phyloP scores from a whole-genome alignment of 2,797 vertebrate species.

The Pelodytes ibericus region DNA sequence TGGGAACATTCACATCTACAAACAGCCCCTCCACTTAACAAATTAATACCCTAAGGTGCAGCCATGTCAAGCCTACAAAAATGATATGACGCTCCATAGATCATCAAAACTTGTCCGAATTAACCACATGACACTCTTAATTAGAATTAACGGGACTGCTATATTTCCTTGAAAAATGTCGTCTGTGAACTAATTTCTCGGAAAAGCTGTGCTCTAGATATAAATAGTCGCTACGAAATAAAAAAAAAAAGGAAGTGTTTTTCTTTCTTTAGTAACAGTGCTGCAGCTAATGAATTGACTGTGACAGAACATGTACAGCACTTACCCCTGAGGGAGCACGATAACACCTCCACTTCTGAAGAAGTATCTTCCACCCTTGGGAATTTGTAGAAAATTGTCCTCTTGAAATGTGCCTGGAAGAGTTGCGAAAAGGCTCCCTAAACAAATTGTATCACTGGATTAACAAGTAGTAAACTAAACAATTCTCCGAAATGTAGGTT shows the following conservation, averaged over 20 bases:
- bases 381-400: slow-evolving; percentile 25
- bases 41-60: slow-evolving; percentile 15
- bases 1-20: slow-evolving; percentile 27
- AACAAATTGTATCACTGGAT: slow-evolving; percentile 32
- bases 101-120: not conserved
- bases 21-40: slow-evolving; percentile 1
- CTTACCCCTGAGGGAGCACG: slow-evolving; percentile 18
- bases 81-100: not conserved
- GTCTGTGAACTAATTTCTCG: not conserved
- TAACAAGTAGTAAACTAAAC: not conserved
- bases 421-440: slow-evolving; percentile 11
- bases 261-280: not conserved
- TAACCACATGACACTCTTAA: not conserved
- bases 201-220: not conserved
- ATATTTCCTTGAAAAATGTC: not conserved
- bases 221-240: not conserved
- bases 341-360: slow-evolving; percentile 27
- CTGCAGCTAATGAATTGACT: slow-evolving; percentile 35
- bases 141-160: not conserved
- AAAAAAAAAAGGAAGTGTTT: not conserved
- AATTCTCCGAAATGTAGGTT: slow-evolving; percentile 30
- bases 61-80: not conserved
- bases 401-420: slow-evolving; percentile 27
- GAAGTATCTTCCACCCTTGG: not conserved
- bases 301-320: slow-evolving; percentile 21